A percentile compares a stretch with the other conserved stretches of the same genome.
These are phyloP conservation scores for Ivindomyrus marchei DNA, from an alignment of 2,113 vertebrate species.

Conservation along the genomic window DNA sequence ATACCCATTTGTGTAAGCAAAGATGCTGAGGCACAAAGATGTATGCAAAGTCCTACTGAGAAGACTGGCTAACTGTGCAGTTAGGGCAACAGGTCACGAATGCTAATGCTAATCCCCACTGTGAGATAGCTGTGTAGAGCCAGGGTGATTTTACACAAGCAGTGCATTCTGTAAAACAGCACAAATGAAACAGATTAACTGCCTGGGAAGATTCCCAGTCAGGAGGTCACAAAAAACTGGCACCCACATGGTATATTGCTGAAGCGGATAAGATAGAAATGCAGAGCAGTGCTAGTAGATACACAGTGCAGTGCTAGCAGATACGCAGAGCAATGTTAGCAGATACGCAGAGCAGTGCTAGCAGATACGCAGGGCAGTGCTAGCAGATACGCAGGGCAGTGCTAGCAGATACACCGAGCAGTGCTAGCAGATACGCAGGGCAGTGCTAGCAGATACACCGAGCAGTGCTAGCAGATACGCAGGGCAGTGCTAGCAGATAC, in stretches of 20 bases:
- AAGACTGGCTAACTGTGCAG: neutral
- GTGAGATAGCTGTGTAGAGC: neutral
- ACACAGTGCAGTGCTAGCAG: neutral
- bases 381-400: neutral
- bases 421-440: neutral
- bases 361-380: neutral
- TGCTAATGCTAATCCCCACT: neutral
- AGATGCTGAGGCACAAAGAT: neutral
- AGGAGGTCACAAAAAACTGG: neutral
- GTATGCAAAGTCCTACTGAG: neutral
- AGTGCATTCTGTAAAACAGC: neutral
- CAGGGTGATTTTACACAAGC: neutral
- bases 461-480: neutral
- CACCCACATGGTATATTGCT: neutral
- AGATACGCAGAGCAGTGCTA: neutral
- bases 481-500: neutral
- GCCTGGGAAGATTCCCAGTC: neutral
- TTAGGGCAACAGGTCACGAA: neutral
- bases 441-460: neutral
- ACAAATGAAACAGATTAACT: neutral
- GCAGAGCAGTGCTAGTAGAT: neutral
- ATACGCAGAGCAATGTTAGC: neutral
- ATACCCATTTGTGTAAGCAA: neutral
- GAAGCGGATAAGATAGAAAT: neutral
- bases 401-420: neutral